Conservation (phyloP, 2,888 invertebrate genomes). For the Tachystola acroxantha region DNA sequence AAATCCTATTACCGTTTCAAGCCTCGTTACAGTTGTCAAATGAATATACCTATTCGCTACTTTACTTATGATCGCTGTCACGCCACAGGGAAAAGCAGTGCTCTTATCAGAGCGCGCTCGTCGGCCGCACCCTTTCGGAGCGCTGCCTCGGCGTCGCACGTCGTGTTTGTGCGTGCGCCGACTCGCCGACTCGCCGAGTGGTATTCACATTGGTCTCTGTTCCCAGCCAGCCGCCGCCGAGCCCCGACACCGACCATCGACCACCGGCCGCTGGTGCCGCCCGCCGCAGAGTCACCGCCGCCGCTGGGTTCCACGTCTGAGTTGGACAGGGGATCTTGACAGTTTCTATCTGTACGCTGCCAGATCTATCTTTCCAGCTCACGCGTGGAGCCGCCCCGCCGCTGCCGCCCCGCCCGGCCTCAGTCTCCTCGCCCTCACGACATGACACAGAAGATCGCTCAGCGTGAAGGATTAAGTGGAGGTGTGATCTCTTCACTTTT, state of each 20-base stretch:
- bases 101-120: constrained; percentile 71
- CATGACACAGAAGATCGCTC: not conserved
- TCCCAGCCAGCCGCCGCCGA: constrained; percentile 31
- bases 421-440: not conserved
- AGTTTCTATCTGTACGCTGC: constrained; percentile 66
- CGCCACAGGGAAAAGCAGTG: constrained; percentile 67
- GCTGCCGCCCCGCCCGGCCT: not conserved
- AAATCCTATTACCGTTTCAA: no score
- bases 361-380: constrained; percentile 80
- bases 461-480: constrained; percentile 75
- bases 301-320: constrained; percentile 64
- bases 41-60: no score
- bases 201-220: constrained; percentile 29
- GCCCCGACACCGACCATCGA: constrained; percentile 6
- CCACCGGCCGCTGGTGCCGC: not conserved
- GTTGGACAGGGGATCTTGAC: constrained; percentile 79
- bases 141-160: not conserved
- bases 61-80: no score
- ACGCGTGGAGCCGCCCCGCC: constrained; percentile 57
- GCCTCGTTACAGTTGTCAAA: no score
- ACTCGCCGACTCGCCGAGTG: no score
- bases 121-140: constrained; percentile 70
- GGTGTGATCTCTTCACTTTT: constrained; percentile 80
- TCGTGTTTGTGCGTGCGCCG: constrained; percentile 49
- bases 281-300: not conserved